Evolutionary conservation across 64 coral and sea anemone genomes (phyloP).

Genomic region (Actinia equina): DNA sequence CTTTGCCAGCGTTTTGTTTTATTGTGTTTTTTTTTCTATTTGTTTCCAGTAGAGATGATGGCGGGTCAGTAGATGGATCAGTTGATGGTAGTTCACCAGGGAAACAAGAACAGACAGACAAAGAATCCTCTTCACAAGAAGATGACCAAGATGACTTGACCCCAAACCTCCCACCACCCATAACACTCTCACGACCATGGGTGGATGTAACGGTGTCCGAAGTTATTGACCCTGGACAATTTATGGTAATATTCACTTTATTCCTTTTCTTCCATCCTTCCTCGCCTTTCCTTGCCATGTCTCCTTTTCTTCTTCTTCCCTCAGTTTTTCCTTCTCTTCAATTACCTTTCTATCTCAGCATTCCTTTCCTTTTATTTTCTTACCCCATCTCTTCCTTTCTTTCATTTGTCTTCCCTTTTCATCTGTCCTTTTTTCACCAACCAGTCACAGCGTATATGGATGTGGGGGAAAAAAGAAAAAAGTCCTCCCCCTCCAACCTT

Average conservation of each 20-base stretch:
- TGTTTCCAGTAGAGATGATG: slow-evolving; percentile 14
- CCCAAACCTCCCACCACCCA: slow-evolving; percentile 14
- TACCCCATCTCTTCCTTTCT: neutral
- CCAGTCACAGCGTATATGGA: no score
- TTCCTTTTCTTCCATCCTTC: no score
- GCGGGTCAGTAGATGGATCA: neutral
- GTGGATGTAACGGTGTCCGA: slow-evolving; percentile 66
- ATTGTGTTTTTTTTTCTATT: neutral
- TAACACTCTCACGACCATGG: slow-evolving; percentile 51
- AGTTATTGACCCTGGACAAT: slow-evolving; percentile 45
- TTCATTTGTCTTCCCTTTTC: neutral
- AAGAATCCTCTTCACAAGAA: slow-evolving; percentile 58
- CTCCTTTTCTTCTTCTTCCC: neutral
- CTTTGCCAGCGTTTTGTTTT: no score
- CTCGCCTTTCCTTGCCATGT: neutral
- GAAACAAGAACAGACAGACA: slow-evolving; percentile 24
- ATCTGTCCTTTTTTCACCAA: neutral
- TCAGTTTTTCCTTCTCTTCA: neutral
- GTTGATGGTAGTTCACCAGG: neutral
- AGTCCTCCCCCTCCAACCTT: no score
- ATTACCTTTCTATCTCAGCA: no score
- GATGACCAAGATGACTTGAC: slow-evolving; percentile 57
- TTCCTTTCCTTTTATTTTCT: neutral
- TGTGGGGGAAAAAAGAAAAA: no score
- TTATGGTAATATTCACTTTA: slow-evolving; percentile 28